Evolutionary conservation across 2,113 vertebrate species (phyloP).

Genomic region (Gymnobelideus leadbeateri): DNA sequence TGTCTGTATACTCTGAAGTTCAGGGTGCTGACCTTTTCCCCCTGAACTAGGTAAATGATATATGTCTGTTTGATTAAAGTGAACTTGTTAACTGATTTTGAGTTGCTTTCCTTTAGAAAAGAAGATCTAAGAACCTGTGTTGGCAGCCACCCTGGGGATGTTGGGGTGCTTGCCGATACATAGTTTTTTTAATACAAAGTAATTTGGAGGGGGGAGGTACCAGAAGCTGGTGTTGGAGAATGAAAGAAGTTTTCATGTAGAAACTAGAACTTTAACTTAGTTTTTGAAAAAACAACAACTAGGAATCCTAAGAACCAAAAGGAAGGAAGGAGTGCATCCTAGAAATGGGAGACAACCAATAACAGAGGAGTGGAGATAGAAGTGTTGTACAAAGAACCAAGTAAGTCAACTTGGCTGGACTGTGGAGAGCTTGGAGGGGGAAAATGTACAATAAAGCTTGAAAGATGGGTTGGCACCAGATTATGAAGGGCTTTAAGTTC

Average conservation of each 20-base stretch:
- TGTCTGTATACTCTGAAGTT: no score
- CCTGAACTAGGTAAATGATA: no score
- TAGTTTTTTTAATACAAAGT: neutral
- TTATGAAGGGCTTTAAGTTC: neutral
- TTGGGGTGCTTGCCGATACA: no score
- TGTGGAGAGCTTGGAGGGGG: neutral
- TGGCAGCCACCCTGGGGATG: no score
- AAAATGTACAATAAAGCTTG: neutral
- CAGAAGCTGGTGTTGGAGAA: neutral
- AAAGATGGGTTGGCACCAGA: neutral
- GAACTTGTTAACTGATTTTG: no score
- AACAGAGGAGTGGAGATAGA: neutral
- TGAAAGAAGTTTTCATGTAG: neutral
- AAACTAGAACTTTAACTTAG: neutral
- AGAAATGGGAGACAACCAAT: neutral
- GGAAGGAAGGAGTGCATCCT: neutral
- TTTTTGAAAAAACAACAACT: neutral
- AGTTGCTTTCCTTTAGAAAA: no score
- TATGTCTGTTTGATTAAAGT: no score
- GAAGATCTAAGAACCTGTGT: no score
- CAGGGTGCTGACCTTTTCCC: no score
- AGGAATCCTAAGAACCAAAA: neutral
- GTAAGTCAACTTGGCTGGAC: neutral
- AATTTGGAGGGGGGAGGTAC: neutral
- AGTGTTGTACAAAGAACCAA: neutral